Conservation (phyloP, 2,113 vertebrate genomes). For the Sitta europaea region DNA sequence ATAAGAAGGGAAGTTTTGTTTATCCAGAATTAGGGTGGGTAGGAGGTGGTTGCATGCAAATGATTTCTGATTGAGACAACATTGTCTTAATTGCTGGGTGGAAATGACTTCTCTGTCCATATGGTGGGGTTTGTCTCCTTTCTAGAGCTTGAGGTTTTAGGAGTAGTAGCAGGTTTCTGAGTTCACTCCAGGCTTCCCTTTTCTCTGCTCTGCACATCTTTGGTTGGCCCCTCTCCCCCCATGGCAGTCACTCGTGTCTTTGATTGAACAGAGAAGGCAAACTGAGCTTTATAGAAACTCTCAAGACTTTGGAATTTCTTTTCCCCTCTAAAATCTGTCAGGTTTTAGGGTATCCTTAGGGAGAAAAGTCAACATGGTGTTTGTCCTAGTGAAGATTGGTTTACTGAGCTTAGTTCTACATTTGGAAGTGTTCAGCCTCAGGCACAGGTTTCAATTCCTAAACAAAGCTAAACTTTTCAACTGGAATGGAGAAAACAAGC, state of each 20-base stretch:
- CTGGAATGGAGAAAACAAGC: neutral
- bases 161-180: neutral
- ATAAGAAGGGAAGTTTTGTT: neutral
- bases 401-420: neutral
- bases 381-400: neutral
- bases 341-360: neutral
- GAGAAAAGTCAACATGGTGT: neutral
- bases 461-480: neutral
- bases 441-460: neutral
- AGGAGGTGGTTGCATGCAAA: neutral
- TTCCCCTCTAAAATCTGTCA: neutral
- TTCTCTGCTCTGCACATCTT: neutral
- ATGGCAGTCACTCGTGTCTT: neutral
- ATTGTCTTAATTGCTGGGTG: neutral
- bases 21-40: neutral
- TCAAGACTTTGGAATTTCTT: neutral
- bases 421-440: neutral
- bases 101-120: neutral
- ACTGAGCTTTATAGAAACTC: neutral
- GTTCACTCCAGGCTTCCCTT: neutral
- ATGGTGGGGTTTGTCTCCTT: neutral
- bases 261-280: neutral
- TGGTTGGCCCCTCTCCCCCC: neutral
- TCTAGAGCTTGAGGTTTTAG: neutral
- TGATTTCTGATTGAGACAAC: neutral